Base-by-base conservation (phyloP, 2,113 vertebrate genomes). In the Centrocercus urophasianus region DNA sequence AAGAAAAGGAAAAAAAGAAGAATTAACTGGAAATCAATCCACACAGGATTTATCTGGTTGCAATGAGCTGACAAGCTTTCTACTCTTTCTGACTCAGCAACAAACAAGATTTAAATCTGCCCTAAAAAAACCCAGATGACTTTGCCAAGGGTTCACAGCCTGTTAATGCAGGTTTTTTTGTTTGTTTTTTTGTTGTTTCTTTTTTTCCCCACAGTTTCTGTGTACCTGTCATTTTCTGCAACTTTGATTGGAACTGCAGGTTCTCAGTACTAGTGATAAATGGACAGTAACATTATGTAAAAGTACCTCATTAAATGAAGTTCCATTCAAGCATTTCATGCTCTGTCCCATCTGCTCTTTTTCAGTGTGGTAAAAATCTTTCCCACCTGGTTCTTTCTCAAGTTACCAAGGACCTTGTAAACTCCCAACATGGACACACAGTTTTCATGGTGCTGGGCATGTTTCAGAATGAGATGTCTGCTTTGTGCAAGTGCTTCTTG, bases 11-110 rank as follows among this genome's bases (percentile, higher is more conserved):
- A 54, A 47, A 25, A 28, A 19, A 36, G 45, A 42, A 74, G 45
- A 74, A 83, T 78, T 28, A 86, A 83, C 92, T 90, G 86, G 69
- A 92, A 80, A 88, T 57, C 72, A 92, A 4, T 63, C 38, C 80
- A 42, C 34, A 1, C 12, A 60, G 88, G 90, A 94, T 69, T 95
- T 87, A 74, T 90, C 73, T 75, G 20, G 15, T 7, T 90, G 73
- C 60, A 57, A 6, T 0, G 1, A 86, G 60, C 88, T 94, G 81
- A 74, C 86, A 90, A 90, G 80, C 88, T 64, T 76, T 86, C 75
- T 32, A 21, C 50, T 95, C 74, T 27, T 90, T 76, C 76, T 92
- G 90, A 94, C 76, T 96, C 93, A 88, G 93, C 80, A 95, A n/a
- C 34, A 47, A 69, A 28, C 10, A 59, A 73, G 82, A 59, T 80